Percentiles rank a stretch among this genome's conserved stretches.
These are phyloP conservation scores for Dicrurus megarhynchus DNA, from an alignment of 2,113 vertebrate species.

Conservation along the genomic window DNA sequence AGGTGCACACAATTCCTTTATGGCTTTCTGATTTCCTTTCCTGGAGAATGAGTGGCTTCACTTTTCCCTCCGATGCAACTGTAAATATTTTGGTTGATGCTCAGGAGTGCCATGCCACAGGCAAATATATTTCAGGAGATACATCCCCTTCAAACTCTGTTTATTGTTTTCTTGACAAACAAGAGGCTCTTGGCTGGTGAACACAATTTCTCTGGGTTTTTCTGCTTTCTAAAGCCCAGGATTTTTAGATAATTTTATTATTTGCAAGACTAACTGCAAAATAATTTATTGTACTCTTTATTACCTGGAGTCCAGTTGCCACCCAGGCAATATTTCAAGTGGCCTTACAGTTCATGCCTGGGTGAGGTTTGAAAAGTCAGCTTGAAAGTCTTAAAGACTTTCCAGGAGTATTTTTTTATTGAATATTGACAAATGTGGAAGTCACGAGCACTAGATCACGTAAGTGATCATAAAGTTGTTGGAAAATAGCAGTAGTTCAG, in stretches of 20 bases:
- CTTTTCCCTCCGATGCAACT: background rate
- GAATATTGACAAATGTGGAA: background rate
- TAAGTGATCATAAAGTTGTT: background rate
- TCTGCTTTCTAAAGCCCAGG: conserved; percentile 64
- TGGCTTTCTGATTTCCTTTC: background rate
- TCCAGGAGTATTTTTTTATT: background rate
- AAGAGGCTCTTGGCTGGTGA: background rate
- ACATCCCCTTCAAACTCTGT: background rate
- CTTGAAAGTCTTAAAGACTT: background rate
- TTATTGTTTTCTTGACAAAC: background rate
- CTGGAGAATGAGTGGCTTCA: background rate
- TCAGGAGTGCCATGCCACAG: background rate
- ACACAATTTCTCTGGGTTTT: conserved; percentile 66
- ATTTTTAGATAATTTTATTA: background rate
- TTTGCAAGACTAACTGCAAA: background rate
- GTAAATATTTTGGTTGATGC: background rate
- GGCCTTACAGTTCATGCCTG: background rate
- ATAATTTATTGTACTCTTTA: background rate
- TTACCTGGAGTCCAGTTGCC: background rate
- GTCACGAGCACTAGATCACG: background rate
- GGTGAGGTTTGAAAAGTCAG: background rate
- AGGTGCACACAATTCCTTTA: background rate
- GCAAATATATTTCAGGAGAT: background rate
- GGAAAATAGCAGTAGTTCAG: conserved; percentile 16
- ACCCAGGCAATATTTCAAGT: background rate